Conservation (phyloP, 1,140 invertebrate genomes). For the Trachymyrmex cornetzi region DNA sequence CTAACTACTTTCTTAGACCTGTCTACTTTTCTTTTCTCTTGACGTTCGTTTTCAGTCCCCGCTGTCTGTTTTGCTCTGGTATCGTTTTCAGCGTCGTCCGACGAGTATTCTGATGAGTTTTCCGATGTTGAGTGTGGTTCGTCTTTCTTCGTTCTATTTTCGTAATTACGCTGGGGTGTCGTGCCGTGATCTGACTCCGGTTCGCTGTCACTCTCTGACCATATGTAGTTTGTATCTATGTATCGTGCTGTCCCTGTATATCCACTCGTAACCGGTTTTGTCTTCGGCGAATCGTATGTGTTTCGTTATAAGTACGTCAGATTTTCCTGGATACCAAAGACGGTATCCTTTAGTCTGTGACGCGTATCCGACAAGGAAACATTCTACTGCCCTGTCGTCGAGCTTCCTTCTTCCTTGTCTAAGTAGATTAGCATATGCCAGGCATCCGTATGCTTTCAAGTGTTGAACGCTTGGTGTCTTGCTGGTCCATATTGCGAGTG, state of each 20-base stretch:
- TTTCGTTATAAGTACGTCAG: background rate
- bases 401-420: background rate
- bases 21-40: background rate
- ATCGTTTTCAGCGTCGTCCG: background rate
- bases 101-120: background rate
- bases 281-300: background rate
- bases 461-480: background rate
- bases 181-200: background rate
- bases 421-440: background rate
- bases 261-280: background rate
- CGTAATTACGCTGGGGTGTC: background rate
- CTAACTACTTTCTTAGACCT: background rate
- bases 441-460: background rate
- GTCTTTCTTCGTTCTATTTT: background rate
- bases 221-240: background rate
- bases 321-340: background rate
- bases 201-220: background rate
- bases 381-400: background rate
- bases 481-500: background rate
- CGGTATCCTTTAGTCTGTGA: background rate
- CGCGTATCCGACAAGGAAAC: background rate
- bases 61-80: background rate
- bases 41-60: background rate
- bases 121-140: background rate
- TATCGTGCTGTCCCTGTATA: background rate